Percentiles rank a stretch among this genome's conserved stretches.
These are phyloP conservation scores for Channallabes apus DNA, from an alignment of 2,797 vertebrate genomes.

Conservation along the genomic window DNA sequence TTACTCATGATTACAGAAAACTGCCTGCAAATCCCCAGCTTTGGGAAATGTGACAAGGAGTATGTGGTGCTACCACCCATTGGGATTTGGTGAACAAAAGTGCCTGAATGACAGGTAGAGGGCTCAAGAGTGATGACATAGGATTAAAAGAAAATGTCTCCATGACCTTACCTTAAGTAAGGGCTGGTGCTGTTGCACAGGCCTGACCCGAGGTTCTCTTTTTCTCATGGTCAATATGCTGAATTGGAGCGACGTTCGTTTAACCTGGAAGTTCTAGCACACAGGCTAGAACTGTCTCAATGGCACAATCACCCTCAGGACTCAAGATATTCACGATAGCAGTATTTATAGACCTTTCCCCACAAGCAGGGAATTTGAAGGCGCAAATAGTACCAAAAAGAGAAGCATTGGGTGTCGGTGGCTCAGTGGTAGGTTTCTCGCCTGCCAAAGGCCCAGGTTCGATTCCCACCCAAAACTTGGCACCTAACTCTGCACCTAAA, in stretches of 20 bases:
- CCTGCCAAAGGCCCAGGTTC: no score
- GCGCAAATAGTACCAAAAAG: background rate
- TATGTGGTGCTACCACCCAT: slow-evolving; percentile 23
- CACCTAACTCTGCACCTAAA: no score
- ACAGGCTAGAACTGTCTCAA: background rate
- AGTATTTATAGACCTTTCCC: background rate
- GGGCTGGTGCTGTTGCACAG: slow-evolving; percentile 36
- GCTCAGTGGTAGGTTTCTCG: no score
- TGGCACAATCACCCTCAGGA: background rate
- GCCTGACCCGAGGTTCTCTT: slow-evolving; percentile 6
- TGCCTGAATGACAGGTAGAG: slow-evolving; percentile 56
- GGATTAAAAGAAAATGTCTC: slow-evolving; percentile 67
- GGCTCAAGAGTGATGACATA: slow-evolving; percentile 57
- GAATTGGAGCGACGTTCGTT: background rate
- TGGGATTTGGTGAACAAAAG: slow-evolving; percentile 30
- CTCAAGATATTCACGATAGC: background rate
- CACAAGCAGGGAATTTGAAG: background rate
- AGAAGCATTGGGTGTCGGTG: background rate
- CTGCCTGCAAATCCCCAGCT: slow-evolving; percentile 46
- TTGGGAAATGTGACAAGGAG: slow-evolving; percentile 42
- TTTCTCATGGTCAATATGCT: no score
- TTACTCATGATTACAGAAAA: slow-evolving; percentile 50
- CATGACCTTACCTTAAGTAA: slow-evolving; percentile 49
- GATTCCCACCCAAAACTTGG: no score
- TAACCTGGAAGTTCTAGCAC: background rate